Base-by-base conservation (phyloP, 1,140 invertebrate species). In the Mercenaria mercenaria region DNA sequence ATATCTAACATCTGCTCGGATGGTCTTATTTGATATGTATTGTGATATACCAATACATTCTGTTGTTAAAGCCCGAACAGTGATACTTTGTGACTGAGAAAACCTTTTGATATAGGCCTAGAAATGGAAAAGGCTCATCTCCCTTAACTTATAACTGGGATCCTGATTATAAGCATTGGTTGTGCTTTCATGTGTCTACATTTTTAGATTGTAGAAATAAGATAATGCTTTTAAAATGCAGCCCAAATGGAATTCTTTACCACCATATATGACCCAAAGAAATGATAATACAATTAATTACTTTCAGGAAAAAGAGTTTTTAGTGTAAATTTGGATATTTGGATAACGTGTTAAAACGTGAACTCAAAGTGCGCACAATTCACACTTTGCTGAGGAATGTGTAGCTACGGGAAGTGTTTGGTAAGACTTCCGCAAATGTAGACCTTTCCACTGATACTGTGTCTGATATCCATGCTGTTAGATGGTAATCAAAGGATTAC, bases 11-110 rank as follows among this genome's bases (percentile, higher is more conserved):
- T 97, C 98, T 20, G 97, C 98, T 94, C 96, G 80, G 94, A 95
- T 95, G 69, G 94, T 93, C 29, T 85, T 95, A 79, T 96, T 98
- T 89, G 99, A 99, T 96, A 96, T 99, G 34, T 99, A 99, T 95
- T 99, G 99, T 95, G 99, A 99, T 0, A 97, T 99, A 47, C 99
- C 99, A 95, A 98, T 99, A 93, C 99, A 99, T 96, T 97, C 99
- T 90, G 98, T 99, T 13, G 99, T 99, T 96, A 99, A 99, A 96
- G 99, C 99, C 2, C 96, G 99, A 39, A 99, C 99, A 4, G 99
- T 99, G 85, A 99, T 99, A n/a, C 97, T 99, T 95, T 99, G 99
- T 96, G 99, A 99, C 96, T 99, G 99, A 99, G 99, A 99, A 99
- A 99, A 96, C 98, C 98, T 37, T 99, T 99, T 94, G 99, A 99